A percentile compares a stretch with the other conserved stretches of the same genome.
phyloP scores from a whole-genome alignment of 1,140 invertebrate genomes.

The Heliothis subflexa region DNA sequence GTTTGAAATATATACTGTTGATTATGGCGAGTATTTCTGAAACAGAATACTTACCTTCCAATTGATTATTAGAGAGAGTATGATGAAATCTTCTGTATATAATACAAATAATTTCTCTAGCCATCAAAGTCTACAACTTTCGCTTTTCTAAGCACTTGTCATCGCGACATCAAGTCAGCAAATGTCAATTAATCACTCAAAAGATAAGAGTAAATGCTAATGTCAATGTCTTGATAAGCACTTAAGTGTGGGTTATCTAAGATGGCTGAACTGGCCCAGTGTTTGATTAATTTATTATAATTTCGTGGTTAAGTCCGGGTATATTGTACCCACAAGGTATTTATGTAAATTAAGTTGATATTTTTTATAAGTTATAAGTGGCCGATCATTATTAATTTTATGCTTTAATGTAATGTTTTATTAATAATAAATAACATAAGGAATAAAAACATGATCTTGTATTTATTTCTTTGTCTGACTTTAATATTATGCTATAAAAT shows the following conservation, averaged over 20 bases:
- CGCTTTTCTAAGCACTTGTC: constrained; percentile 3
- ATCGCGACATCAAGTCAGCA: constrained; percentile 6
- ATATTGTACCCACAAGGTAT: neutral
- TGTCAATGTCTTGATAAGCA: constrained; percentile 29
- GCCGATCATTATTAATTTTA: too few species aligned
- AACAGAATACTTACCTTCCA: too few species aligned
- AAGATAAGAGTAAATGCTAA: constrained; percentile 4
- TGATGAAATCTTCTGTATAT: constrained; percentile 10
- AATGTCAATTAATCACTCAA: constrained; percentile 20
- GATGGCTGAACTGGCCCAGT: constrained; percentile 14
- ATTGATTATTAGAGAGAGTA: neutral
- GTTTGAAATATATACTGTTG: too few species aligned
- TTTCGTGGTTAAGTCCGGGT: neutral
- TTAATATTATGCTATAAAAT: too few species aligned
- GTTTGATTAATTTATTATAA: constrained; percentile 8
- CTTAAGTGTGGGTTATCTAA: constrained; percentile 6
- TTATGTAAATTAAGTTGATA: too few species aligned
- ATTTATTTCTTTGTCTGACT: too few species aligned
- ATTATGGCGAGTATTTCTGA: too few species aligned
- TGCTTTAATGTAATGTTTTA: too few species aligned
- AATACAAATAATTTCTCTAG: constrained; percentile 1
- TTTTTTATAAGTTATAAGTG: too few species aligned
- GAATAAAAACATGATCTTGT: too few species aligned
- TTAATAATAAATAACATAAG: too few species aligned
- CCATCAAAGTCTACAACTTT: constrained; percentile 21